Evolutionary conservation across 2,888 invertebrate genomes (phyloP).

Genomic region (Galerucella nymphaeae): DNA sequence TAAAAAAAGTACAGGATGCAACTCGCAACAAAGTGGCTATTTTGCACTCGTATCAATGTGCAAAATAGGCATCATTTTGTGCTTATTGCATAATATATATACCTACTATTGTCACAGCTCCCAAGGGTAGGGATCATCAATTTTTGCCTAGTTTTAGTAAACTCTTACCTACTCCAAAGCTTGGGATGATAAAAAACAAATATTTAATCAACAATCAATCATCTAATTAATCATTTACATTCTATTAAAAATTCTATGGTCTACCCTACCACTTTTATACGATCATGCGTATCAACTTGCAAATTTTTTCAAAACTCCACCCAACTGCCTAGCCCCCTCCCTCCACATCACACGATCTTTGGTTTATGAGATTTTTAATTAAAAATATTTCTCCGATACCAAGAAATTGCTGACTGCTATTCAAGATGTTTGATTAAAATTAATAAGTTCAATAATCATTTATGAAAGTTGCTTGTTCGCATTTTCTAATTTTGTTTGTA

Average conservation of each 20-base stretch:
- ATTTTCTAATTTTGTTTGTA: constrained; percentile 21
- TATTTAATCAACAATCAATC: too few species aligned
- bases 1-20: too few species aligned
- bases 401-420: constrained; percentile 12
- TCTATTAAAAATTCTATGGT: not conserved
- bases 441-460: constrained; percentile 36
- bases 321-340: not conserved
- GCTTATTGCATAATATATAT: too few species aligned
- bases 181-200: too few species aligned
- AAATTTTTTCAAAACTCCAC: not conserved
- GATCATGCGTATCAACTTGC: not conserved
- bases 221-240: not conserved
- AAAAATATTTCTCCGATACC: constrained; percentile 17
- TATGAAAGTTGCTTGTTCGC: not conserved
- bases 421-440: constrained; percentile 36
- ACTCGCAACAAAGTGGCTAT: too few species aligned
- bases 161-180: too few species aligned
- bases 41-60: too few species aligned
- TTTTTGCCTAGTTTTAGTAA: too few species aligned
- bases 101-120: too few species aligned
- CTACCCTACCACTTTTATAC: not conserved
- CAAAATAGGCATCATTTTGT: too few species aligned
- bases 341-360: not conserved
- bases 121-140: too few species aligned
- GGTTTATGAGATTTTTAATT: constrained; percentile 29